Base-by-base conservation (phyloP, 2,113 vertebrate genomes). In the Corapipo altera region DNA sequence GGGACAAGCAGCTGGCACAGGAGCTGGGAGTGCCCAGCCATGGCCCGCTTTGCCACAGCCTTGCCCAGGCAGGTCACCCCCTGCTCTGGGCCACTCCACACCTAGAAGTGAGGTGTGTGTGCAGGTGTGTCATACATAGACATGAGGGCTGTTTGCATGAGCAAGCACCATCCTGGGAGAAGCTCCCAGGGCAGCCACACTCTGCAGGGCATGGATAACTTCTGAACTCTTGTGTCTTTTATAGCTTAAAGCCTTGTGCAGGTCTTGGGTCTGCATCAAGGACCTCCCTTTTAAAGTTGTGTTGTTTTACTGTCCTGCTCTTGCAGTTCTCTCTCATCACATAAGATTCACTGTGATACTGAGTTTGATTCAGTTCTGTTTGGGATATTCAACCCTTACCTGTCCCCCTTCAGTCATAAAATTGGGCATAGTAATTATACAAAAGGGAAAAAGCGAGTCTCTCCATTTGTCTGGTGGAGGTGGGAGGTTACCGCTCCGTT, bases 321-420 rank as follows among this genome's bases (percentile, higher is more conserved):
- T 35, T 27, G 8, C 0, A 0, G 22, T 39, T 17, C 35, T 58
- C 59, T 55, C 13, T 43, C 6, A 2, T 32, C 1, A 1, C 4
- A 1, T 12, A 32, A 16, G 8, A 2, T 32, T 72, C 17, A 1
- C 61, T 24, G 39, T 3, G 52, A 8, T 55, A 32, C 18, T 88
- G 37, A 7, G 7, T 64, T 75, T 12, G 1, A 11, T 66, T 71
- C 0, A 4, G 9, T 87, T 76, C 43, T 46, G 7, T 69, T 52
- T 18, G 33, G 82, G 48, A 12, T 67, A 3, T 39, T 17, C 37
- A 71, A 18, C 21, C 57, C 30, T 4, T 43, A 76, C 48, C 55
- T 88, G 30, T 51, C 28, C 33, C 11, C 4, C 10, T 79, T 74
- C 76, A 52, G 73, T 17, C 76, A 17, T 64, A 46, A 87, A 97